Conservation (phyloP, 2,113 vertebrate species). For the Capreolus pygargus region DNA sequence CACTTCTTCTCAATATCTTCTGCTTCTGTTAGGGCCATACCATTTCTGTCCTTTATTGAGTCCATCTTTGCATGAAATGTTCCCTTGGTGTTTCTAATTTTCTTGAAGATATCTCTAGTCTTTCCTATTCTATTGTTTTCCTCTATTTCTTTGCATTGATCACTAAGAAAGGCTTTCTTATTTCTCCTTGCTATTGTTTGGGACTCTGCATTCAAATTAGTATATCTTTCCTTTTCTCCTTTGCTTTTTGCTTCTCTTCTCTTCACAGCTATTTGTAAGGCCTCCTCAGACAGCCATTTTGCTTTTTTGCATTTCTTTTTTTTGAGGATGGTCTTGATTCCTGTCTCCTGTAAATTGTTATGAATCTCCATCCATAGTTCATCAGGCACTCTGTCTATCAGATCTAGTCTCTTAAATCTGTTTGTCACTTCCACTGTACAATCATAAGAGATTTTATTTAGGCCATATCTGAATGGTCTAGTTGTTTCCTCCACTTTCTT, state of each 20-base stretch:
- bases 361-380: neutral
- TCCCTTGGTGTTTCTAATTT: neutral
- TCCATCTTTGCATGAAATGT: neutral
- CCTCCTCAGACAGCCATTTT: neutral
- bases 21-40: neutral
- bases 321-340: neutral
- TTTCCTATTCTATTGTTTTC: neutral
- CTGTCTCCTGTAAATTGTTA: neutral
- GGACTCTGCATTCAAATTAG: neutral
- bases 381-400: neutral
- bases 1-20: neutral
- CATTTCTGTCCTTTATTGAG: neutral
- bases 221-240: neutral
- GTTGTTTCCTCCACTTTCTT: neutral
- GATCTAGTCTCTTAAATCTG: neutral
- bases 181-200: neutral
- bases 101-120: neutral
- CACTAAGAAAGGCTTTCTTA: neutral
- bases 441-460: neutral
- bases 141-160: neutral
- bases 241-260: neutral
- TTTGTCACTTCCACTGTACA: neutral
- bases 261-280: neutral
- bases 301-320: neutral
- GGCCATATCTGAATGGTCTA: neutral